Conservation (phyloP, 1,140 invertebrate species). For the Tetragonula clypearis region DNA sequence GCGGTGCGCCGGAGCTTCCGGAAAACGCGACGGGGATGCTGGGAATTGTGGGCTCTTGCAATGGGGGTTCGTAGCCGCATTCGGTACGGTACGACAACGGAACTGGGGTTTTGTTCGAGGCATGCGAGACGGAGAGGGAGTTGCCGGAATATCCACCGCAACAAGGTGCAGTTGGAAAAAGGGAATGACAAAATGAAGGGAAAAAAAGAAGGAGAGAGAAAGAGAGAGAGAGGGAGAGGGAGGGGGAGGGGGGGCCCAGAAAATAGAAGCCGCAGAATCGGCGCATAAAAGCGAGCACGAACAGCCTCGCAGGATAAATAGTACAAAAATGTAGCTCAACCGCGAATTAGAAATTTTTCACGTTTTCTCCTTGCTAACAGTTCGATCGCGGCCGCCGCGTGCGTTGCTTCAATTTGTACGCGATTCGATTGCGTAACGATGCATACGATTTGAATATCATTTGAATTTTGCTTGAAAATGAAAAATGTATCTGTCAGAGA, state of each 20-base stretch:
- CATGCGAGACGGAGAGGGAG: constrained; percentile 18
- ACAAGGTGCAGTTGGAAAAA: constrained; percentile 56
- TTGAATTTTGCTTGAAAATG: too few relatives aligned
- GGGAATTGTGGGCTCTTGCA: constrained; percentile 53
- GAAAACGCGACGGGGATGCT: constrained; percentile 43
- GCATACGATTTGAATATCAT: too few relatives aligned
- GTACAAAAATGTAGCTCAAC: constrained; percentile 46
- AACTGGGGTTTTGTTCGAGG: constrained; percentile 62
- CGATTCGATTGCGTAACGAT: not conserved
- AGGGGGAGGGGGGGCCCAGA: not conserved
- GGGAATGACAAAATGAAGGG: constrained; percentile 49
- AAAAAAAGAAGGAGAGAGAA: not conserved
- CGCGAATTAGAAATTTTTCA: constrained; percentile 57
- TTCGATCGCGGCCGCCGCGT: not conserved
- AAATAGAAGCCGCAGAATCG: constrained; percentile 60
- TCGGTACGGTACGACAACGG: constrained; percentile 54
- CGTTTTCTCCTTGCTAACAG: constrained; percentile 13
- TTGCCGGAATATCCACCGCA: constrained; percentile 60
- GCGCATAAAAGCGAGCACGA: constrained; percentile 33
- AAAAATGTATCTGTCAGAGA: too few relatives aligned
- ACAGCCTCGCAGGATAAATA: constrained; percentile 24
- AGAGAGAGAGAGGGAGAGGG: too few relatives aligned
- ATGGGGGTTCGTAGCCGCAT: constrained; percentile 40
- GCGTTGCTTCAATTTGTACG: not conserved
- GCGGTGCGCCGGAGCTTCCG: constrained; percentile 35